Evolutionary conservation across 2,797 vertebrate species (phyloP).

Genomic region (Antrozous pallidus): DNA sequence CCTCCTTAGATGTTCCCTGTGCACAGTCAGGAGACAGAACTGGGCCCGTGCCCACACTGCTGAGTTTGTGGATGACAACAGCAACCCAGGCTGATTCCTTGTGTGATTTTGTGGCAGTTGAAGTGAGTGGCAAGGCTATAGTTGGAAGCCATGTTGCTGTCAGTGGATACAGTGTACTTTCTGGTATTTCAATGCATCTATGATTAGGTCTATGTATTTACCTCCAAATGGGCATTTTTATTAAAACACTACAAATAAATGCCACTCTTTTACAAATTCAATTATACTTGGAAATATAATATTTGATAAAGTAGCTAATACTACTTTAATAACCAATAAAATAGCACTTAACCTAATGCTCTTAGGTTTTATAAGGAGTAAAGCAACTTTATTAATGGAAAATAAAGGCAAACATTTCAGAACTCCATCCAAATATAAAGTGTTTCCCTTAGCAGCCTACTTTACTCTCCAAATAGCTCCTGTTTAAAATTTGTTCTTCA

Average conservation of each 20-base stretch:
- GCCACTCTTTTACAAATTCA: not conserved
- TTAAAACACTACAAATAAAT: conserved; percentile 11
- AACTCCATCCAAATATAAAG: not conserved
- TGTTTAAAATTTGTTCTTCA: not conserved
- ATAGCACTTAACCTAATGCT: not conserved
- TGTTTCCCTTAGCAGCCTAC: not conserved
- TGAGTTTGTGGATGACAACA: not conserved
- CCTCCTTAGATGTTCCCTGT: not conserved
- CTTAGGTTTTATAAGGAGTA: conserved; percentile 17
- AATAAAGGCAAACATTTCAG: conserved; percentile 22
- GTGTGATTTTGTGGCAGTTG: not conserved
- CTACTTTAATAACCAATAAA: conserved; percentile 1
- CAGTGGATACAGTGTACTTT: not conserved
- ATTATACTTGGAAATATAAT: not conserved
- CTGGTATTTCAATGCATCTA: not conserved
- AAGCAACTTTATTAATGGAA: not conserved
- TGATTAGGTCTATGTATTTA: not conserved
- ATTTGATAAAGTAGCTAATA: not conserved
- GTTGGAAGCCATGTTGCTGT: not conserved
- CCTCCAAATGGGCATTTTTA: not conserved
- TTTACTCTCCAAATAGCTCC: not conserved
- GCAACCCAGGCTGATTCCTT: not conserved
- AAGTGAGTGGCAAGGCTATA: not conserved
- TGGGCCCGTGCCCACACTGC: not conserved
- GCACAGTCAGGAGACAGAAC: not conserved